Conservation (phyloP, 2,113 vertebrate species). For the Strigops habroptila region DNA sequence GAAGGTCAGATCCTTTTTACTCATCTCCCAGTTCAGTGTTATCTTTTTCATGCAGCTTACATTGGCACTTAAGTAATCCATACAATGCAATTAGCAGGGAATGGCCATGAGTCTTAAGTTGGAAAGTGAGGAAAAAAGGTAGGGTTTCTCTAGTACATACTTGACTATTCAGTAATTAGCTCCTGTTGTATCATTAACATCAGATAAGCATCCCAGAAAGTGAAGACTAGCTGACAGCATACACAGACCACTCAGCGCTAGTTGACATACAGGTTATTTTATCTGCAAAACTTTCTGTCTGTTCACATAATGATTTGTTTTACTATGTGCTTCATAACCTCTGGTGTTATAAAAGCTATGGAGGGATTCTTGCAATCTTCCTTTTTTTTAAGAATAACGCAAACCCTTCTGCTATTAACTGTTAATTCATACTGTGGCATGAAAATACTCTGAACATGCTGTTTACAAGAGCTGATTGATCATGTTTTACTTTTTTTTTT, state of each 20-base stretch:
- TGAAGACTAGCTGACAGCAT: neutral
- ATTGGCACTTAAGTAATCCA: conserved; percentile 52
- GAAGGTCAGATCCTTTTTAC: conserved; percentile 64
- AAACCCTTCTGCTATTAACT: neutral
- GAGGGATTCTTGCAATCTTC: neutral
- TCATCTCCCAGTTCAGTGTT: conserved; percentile 54
- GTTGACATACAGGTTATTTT: neutral
- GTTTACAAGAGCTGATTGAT: neutral
- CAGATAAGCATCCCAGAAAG: neutral
- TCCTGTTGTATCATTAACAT: neutral
- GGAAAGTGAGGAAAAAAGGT: conserved; percentile 15
- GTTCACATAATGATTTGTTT: neutral
- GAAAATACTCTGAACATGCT: neutral
- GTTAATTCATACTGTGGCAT: neutral
- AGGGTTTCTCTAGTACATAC: neutral
- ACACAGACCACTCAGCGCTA: neutral
- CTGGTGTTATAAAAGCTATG: neutral
- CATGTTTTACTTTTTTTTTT: neutral
- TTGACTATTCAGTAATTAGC: conserved; percentile 3
- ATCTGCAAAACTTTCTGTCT: neutral
- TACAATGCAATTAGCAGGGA: conserved; percentile 62
- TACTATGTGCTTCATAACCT: neutral
- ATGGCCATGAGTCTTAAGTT: conserved; percentile 26
- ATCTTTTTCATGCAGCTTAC: conserved; percentile 69
- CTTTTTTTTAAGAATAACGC: neutral